A percentile compares a stretch with the other conserved stretches of the same genome.
Evolutionary conservation across 1,140 invertebrate genomes (phyloP).

Genomic region (Pissodes strobi): DNA sequence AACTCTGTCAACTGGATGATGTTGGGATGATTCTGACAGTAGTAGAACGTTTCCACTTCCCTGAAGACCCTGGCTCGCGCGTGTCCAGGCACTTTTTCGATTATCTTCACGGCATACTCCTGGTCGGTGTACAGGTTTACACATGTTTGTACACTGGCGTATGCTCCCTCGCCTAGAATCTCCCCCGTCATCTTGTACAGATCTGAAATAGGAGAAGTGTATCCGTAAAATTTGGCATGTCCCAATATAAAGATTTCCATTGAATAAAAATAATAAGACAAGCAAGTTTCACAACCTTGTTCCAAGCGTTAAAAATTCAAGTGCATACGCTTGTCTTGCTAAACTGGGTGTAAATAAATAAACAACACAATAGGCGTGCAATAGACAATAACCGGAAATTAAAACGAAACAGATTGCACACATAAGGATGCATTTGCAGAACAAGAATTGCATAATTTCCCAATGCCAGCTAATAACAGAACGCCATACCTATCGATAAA

Average conservation of each 20-base stretch:
- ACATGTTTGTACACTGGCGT: slow-evolving; percentile 94
- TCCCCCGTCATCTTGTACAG: slow-evolving; percentile 94
- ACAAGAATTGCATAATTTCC: neutral
- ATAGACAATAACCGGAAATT: neutral
- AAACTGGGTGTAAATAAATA: neutral
- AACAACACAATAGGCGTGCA: neutral
- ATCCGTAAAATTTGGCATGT: too few relatives aligned
- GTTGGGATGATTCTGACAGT: slow-evolving; percentile 94
- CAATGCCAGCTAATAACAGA: too few relatives aligned
- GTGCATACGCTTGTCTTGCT: neutral
- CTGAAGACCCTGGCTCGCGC: slow-evolving; percentile 92
- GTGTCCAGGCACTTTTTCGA: slow-evolving; percentile 93
- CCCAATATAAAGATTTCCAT: too few relatives aligned
- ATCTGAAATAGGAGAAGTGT: too few relatives aligned
- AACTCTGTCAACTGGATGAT: slow-evolving; percentile 97
- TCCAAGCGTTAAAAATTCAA: too few relatives aligned
- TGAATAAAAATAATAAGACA: neutral
- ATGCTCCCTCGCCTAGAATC: slow-evolving; percentile 93
- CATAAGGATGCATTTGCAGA: neutral
- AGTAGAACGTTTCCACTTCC: slow-evolving; percentile 98
- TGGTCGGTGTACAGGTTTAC: slow-evolving; percentile 86
- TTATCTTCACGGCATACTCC: slow-evolving; percentile 97
- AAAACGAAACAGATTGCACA: neutral
- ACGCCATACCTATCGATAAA: too few relatives aligned
- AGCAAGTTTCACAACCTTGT: neutral